phyloP scores from a whole-genome alignment of 2,113 vertebrate genomes.

The Mus pahari region DNA sequence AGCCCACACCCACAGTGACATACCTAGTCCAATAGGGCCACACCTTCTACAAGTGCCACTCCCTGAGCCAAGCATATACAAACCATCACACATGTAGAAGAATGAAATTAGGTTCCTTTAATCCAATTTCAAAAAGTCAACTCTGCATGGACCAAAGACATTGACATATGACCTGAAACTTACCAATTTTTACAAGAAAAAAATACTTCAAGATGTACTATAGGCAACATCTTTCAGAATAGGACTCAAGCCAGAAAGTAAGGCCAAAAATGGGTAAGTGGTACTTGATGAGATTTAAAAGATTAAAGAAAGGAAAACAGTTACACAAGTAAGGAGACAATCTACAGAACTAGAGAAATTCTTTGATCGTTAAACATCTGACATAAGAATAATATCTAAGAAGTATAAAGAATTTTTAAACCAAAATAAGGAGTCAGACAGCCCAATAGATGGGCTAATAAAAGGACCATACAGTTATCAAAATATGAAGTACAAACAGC shows the following conservation, averaged over 20 bases:
- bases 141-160: background rate
- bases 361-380: background rate
- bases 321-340: background rate
- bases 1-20: no score
- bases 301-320: background rate
- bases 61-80: no score
- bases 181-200: background rate
- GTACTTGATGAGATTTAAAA: background rate
- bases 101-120: background rate
- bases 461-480: background rate
- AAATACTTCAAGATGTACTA: background rate
- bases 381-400: background rate
- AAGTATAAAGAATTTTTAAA: background rate
- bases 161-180: background rate
- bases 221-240: background rate
- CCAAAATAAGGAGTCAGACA: background rate
- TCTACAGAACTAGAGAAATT: background rate
- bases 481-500: no score
- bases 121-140: background rate
- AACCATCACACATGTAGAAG: background rate
- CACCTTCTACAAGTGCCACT: no score
- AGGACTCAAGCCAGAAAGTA: background rate
- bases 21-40: no score
- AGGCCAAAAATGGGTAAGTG: background rate
- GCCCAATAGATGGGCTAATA: background rate